Base-by-base conservation (phyloP, 2,113 vertebrate genomes). In the Myiagra hebetior region DNA sequence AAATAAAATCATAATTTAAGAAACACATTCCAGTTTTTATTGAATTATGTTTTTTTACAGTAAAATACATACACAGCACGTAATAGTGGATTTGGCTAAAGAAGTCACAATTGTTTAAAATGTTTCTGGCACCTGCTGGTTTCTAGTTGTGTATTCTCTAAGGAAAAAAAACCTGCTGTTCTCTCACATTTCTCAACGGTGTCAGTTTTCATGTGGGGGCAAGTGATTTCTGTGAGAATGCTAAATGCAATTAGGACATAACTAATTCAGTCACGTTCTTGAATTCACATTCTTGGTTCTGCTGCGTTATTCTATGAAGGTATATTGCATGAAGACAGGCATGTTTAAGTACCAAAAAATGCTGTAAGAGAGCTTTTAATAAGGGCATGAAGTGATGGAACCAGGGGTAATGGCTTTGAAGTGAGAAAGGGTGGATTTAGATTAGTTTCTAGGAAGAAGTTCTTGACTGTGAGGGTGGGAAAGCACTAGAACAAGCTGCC, bases 211-310 rank as follows among this genome's bases (percentile, higher is more conserved):
- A 19, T 47, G 33, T 65, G 69, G 42, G 52, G 47, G 46, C 42
- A 87, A 14, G 44, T 74, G 55, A 74, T 81, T 93, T 82, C 39
- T 70, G 24, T 49, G n/a, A 81, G 64, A 74, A 46, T 75, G 56
- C 46, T n/a, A 59, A 41, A 62, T 2, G 6, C 24, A 67, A 44
- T 73, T 87, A 19, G 21, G 53, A 77, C 41, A 30, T 60, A 35
- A 15, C 44, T 52, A 37, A 50, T 82, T 74, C 30, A 37, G 28
- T 27, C 2, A 1, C 4, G 0, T 67, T 84, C 20, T 70, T 85
- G 28, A 89, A 23, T 74, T 78, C 49, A 76, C 42, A 26, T 35
- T 42, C 28, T 30, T 49, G 39, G 31, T 74, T 52, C 13, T 1
- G 0, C 26, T 57, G 10, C 28, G 21, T 49, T 41, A 17, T 67